These are phyloP conservation scores for Xylota sylvarum DNA, from an alignment of 2,888 invertebrate genomes.

Conservation along the genomic window DNA sequence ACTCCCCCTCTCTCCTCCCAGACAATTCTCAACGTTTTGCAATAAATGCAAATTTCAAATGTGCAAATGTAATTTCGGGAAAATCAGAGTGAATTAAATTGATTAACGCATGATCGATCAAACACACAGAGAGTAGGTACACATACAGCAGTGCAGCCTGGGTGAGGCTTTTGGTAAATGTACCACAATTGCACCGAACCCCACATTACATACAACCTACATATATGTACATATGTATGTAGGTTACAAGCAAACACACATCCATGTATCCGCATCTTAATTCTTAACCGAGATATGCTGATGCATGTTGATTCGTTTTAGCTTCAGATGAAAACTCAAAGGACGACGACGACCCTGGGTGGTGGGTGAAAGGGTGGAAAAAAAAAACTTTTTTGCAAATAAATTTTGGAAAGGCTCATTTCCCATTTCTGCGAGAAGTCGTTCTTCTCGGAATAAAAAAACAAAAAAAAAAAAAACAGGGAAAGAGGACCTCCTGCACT, in stretches of 20 bases:
- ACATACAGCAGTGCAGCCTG: constrained; percentile 9
- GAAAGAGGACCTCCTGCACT: constrained; percentile 50
- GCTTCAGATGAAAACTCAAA: constrained; percentile 16
- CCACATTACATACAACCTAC: constrained; percentile 16
- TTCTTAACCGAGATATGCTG: constrained; percentile 39
- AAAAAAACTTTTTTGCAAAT: constrained; percentile 59
- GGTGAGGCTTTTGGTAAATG: constrained; percentile 34
- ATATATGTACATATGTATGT: not conserved
- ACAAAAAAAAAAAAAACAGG: not conserved
- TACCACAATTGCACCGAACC: constrained; percentile 47
- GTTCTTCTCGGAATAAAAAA: constrained; percentile 11
- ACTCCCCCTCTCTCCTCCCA: not conserved
- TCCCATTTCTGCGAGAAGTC: constrained; percentile 47
- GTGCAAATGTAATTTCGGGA: constrained; percentile 64
- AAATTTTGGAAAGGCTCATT: constrained; percentile 66
- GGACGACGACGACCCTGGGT: too few species aligned
- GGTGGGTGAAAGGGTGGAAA: not conserved
- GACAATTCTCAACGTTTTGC: constrained; percentile 13
- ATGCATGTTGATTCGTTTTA: constrained; percentile 42
- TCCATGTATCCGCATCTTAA: not conserved
- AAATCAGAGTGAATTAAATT: constrained; percentile 72
- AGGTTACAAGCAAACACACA: not conserved
- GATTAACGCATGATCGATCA: constrained; percentile 66
- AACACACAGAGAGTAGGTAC: constrained; percentile 27
- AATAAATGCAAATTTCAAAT: constrained; percentile 70